Evolutionary conservation across 2,797 vertebrate species (phyloP).

Genomic region (Poecile montanus): DNA sequence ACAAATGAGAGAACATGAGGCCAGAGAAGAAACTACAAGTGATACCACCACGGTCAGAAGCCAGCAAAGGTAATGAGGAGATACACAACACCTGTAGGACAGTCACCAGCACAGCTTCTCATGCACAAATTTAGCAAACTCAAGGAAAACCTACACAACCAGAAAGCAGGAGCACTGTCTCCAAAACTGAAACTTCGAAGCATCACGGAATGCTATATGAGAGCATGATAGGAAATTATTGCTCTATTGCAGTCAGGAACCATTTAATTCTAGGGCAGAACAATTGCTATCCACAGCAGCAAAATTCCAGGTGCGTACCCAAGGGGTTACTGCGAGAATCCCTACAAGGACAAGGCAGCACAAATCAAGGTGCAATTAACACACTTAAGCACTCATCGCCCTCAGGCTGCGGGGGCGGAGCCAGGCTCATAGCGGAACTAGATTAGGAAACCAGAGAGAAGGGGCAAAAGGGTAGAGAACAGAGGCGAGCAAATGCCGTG

Average conservation of each 20-base stretch:
- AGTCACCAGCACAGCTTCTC: background rate
- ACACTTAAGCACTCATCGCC: too few relatives aligned
- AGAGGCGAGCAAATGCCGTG: background rate
- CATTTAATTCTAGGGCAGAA: too few relatives aligned
- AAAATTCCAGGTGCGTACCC: accelerated
- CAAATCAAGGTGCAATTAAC: background rate
- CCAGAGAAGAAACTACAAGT: background rate
- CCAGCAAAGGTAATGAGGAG: background rate
- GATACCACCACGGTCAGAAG: background rate
- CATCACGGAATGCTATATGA: too few relatives aligned
- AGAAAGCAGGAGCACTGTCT: accelerated
- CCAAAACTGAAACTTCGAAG: background rate
- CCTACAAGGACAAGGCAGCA: too few relatives aligned
- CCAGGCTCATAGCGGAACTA: background rate
- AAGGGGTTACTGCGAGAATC: too few relatives aligned
- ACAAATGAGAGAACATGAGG: background rate
- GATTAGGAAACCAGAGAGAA: background rate
- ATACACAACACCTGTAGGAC: accelerated
- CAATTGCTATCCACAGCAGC: too few relatives aligned
- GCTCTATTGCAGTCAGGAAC: too few relatives aligned
- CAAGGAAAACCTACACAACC: background rate
- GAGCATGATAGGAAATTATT: too few relatives aligned
- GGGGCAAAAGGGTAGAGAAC: accelerated
- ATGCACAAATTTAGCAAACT: accelerated
- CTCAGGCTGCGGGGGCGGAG: too few relatives aligned